A percentile compares a stretch with the other conserved stretches of the same genome.
These are phyloP conservation scores for Lomographa bimaculata DNA, from an alignment of 2,888 invertebrate genomes.

Conservation along the genomic window DNA sequence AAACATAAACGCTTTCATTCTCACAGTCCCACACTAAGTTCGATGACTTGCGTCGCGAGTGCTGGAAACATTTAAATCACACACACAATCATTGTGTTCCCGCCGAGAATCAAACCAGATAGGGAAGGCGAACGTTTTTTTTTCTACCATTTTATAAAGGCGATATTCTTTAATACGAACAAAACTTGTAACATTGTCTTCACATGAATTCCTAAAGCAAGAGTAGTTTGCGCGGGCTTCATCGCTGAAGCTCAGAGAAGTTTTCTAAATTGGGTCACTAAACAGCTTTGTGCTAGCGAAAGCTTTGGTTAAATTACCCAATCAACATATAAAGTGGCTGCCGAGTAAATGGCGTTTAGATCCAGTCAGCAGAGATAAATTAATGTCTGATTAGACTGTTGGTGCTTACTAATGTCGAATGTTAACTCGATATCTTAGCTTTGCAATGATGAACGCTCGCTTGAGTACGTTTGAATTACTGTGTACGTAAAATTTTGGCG, in stretches of 20 bases:
- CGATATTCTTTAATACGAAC: too few species aligned
- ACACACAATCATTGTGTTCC: too few species aligned
- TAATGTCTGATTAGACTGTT: constrained; percentile 58
- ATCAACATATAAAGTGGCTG: constrained; percentile 72
- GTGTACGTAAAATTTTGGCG: too few species aligned
- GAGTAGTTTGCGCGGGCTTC: constrained; percentile 17
- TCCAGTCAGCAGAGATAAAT: constrained; percentile 60
- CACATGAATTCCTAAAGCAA: constrained; percentile 14
- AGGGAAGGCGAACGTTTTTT: too few species aligned
- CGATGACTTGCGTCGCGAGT: too few species aligned
- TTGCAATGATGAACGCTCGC: constrained; percentile 25
- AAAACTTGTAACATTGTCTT: constrained; percentile 12
- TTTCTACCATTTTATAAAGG: too few species aligned
- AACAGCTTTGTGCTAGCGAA: constrained; percentile 50
- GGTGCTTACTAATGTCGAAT: constrained; percentile 45
- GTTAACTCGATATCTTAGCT: constrained; percentile 39
- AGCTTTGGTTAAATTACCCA: constrained; percentile 64
- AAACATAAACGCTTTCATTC: too few species aligned
- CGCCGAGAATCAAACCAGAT: too few species aligned
- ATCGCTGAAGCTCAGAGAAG: constrained; percentile 25
- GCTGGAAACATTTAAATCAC: too few species aligned
- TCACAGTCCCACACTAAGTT: too few species aligned
- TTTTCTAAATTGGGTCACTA: constrained; percentile 45
- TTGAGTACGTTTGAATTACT: not conserved
- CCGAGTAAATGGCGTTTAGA: constrained; percentile 58